Conservation (phyloP, 2,113 vertebrate genomes). For the Erpornis zantholeuca region DNA sequence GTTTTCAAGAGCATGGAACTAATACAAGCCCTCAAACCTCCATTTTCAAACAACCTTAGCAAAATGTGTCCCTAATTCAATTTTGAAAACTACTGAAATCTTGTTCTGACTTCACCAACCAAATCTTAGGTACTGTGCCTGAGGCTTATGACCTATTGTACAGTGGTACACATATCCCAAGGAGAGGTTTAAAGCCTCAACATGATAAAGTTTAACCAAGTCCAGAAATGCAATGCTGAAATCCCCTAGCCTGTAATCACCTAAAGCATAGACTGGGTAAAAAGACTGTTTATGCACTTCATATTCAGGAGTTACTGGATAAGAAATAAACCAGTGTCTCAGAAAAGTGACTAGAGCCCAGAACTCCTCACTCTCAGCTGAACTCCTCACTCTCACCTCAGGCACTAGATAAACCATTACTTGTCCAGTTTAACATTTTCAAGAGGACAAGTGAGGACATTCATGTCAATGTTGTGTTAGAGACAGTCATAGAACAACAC, state of each 20-base stretch:
- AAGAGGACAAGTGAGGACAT: background rate
- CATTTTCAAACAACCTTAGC: background rate
- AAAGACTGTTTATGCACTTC: background rate
- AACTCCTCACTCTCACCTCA: no score
- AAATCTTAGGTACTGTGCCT: background rate
- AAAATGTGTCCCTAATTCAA: background rate
- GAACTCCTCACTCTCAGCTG: background rate
- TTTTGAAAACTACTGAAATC: background rate
- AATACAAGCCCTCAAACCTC: background rate
- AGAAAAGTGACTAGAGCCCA: background rate
- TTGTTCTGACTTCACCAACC: background rate
- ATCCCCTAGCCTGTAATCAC: background rate
- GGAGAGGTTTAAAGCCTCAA: background rate
- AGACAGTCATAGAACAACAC: no score
- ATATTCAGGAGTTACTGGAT: background rate
- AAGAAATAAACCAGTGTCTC: background rate
- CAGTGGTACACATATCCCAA: background rate
- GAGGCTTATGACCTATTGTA: background rate
- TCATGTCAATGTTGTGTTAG: no score
- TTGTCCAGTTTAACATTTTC: background rate
- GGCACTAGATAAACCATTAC: background rate
- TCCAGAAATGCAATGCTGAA: background rate
- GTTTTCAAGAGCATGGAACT: background rate
- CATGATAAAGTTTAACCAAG: background rate
- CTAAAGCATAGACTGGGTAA: background rate